Base-by-base conservation (phyloP, 2,888 invertebrate species). In the Acanthopleura granulata region DNA sequence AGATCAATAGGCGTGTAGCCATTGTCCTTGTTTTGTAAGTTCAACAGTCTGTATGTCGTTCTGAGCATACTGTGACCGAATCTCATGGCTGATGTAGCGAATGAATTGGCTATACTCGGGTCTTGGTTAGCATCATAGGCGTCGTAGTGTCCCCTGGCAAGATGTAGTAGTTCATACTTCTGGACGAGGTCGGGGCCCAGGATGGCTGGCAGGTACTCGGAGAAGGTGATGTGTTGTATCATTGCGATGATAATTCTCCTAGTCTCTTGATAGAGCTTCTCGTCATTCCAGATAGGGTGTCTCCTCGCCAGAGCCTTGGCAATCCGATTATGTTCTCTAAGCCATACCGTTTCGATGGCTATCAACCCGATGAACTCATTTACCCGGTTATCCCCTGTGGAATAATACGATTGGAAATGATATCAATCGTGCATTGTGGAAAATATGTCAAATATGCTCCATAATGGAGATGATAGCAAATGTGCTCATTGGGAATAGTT, bases 81-180 rank as follows among this genome's bases (percentile, higher is more conserved):
- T 76, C 88, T 74, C 75, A 83, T 83, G 12, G 86, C 87, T 30
- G 87, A 86, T 9, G 83, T 77, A 14, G 86, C 82, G 76, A 88
- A 88, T 27, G 78, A 83, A 70, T 85, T 86, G 12, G 81, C 77
- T 18, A 86, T 80, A 14, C 77, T 77, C 1, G 86, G 81, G 76
- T 88, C 83, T 12, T 85, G 62, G 57, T 49, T 18, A n/a, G n/a
- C 18, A 62, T 78, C 57, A 27, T 71, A 71, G 18, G 1, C 16
- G 4, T 3, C 4, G 18, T 27, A 49, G 49, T 71, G 49, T 6
- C 71, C 50, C 1, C 16, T 49, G 6, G 6, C 11, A 71, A 40
- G 49, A 18, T 18, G 71, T 14, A 1, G 1, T 4, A 71, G 71
- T 29, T 49, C 25, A n/a, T 71, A 71, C 14, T 71, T 18, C 1